phyloP scores from a whole-genome alignment of 2,113 vertebrate species.

The Oncorhynchus tshawytscha region DNA sequence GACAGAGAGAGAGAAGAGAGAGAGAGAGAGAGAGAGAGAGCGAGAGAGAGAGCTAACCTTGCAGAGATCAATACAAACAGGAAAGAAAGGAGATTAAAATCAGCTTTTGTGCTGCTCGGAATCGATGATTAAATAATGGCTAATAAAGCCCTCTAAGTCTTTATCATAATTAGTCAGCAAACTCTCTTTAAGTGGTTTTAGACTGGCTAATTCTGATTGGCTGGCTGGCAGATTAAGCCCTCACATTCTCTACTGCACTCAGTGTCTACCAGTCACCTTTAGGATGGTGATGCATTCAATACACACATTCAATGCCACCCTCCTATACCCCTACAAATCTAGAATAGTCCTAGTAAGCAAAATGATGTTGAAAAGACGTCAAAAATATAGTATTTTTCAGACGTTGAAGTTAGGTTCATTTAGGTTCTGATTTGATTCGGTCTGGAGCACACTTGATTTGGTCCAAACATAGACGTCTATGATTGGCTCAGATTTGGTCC shows the following conservation, averaged over 20 bases:
- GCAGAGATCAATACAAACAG: conserved; percentile 50
- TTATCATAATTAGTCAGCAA: conserved; percentile 50
- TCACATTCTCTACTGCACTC: conserved; percentile 12
- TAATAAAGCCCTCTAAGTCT: conserved; percentile 50
- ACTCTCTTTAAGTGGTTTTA: conserved; percentile 46
- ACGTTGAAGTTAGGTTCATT: too few species aligned
- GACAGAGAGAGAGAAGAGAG: neutral
- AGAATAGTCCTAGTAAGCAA: too few species aligned
- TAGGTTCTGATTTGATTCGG: too few species aligned
- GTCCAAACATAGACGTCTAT: too few species aligned
- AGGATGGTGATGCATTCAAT: conserved; percentile 9
- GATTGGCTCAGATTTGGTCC: too few species aligned
- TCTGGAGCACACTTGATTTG: too few species aligned
- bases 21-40: too few species aligned
- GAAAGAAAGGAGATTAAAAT: conserved; percentile 52
- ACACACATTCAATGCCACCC: neutral
- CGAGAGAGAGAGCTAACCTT: too few species aligned
- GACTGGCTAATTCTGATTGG: conserved; percentile 43
- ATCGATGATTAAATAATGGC: conserved; percentile 59
- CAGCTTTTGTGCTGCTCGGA: conserved; percentile 25
- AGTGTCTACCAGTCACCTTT: conserved; percentile 37
- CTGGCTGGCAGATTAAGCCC: conserved; percentile 47
- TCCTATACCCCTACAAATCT: too few species aligned
- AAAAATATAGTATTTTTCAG: too few species aligned
- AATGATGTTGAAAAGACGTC: too few species aligned